Evolutionary conservation across 1,140 invertebrate species (phyloP).

Genomic region (Aphis craccivora): DNA sequence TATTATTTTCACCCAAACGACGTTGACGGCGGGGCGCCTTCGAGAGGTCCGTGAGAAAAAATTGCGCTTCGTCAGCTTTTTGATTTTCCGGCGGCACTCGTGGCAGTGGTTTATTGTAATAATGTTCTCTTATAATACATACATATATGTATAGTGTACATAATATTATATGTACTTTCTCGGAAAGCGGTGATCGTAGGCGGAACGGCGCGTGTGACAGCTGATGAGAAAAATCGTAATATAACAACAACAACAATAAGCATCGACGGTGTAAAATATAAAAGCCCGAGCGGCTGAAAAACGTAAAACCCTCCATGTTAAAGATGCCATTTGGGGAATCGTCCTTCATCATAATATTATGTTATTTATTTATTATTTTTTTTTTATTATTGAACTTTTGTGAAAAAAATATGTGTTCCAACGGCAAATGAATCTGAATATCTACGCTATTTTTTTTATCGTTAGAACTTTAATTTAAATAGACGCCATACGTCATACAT

Average conservation of each 20-base stretch:
- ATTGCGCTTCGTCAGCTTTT: neutral
- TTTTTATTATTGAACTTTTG: neutral
- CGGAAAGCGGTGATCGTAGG: neutral
- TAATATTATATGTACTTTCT: neutral
- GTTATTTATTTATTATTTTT: neutral
- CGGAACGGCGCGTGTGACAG: no score
- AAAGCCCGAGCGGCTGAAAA: neutral
- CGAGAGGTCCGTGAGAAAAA: neutral
- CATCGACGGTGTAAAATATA: neutral
- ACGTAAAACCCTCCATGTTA: neutral
- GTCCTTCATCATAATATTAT: neutral
- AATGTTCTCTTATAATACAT: neutral
- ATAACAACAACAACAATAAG: neutral
- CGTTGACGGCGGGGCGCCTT: neutral
- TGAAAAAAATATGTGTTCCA: neutral
- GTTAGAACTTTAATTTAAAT: neutral
- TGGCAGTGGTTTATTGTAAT: neutral
- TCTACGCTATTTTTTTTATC: neutral
- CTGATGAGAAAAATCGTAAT: neutral
- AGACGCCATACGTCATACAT: no score
- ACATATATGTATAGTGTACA: neutral
- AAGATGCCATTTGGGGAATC: accelerated
- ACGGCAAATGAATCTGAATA: neutral
- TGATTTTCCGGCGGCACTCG: neutral
- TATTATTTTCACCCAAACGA: neutral